Conservation (phyloP, 2,797 vertebrate genomes). For the Phylloscopus collybita region DNA sequence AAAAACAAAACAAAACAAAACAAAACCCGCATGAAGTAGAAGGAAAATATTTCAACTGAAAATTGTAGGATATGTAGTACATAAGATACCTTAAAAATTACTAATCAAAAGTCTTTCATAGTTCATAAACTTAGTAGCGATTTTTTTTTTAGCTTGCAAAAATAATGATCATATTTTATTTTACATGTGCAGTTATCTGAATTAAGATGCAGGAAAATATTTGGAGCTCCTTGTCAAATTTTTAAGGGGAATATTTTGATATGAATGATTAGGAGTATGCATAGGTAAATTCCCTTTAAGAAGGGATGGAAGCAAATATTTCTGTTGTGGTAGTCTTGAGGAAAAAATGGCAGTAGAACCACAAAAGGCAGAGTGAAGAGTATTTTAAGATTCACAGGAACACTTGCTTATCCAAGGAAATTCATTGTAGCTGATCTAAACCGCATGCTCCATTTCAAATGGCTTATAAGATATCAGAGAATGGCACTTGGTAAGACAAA, state of each 20-base stretch:
- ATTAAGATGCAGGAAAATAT: not conserved
- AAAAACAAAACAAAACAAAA: not conserved
- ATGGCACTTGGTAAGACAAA: conserved; percentile 31
- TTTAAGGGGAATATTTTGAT: not conserved
- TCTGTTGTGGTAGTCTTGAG: conserved; percentile 23
- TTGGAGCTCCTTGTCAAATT: not conserved
- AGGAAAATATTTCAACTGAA: not conserved
- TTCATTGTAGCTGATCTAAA: conserved; percentile 45
- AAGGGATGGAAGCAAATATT: conserved; percentile 17
- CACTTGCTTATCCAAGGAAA: conserved; percentile 16
- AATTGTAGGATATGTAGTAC: not conserved
- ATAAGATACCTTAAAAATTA: not conserved
- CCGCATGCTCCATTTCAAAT: conserved; percentile 23
- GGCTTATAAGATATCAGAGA: conserved; percentile 30
- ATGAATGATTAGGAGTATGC: not conserved
- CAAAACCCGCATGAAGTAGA: not conserved
- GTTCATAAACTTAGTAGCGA: not conserved
- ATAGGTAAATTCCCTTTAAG: not conserved
- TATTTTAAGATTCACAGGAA: conserved; percentile 32
- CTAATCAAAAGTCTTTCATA: not conserved
- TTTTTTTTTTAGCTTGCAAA: not conserved
- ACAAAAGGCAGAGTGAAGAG: not conserved
- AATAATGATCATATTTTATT: not conserved
- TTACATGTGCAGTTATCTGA: not conserved
- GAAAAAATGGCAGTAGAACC: conserved; percentile 31